These are phyloP conservation scores for Entomyzon cyanotis DNA, from an alignment of 2,113 vertebrate species.

Conservation along the genomic window DNA sequence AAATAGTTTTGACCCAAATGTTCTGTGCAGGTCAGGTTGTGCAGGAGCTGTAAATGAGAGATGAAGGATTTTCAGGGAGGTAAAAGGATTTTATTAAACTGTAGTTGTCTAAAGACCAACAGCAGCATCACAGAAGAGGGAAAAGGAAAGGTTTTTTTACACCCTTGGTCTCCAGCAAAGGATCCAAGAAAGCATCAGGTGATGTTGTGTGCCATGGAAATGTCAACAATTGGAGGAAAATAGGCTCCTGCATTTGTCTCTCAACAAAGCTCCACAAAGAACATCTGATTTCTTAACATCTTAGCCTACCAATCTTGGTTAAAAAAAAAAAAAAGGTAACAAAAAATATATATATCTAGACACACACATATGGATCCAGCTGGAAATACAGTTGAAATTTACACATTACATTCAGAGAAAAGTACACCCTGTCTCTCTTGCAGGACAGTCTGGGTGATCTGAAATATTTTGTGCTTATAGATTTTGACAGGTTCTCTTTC, in stretches of 20 bases:
- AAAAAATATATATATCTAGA: neutral
- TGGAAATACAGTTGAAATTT: neutral
- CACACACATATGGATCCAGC: neutral
- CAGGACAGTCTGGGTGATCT: neutral
- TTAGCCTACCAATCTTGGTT: neutral
- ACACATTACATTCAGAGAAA: neutral
- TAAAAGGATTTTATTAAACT: neutral
- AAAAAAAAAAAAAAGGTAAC: neutral
- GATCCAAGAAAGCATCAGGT: neutral
- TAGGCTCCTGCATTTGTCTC: neutral
- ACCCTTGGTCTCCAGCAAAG: neutral
- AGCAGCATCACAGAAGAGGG: neutral
- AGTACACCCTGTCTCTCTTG: neutral
- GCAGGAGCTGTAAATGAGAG: neutral
- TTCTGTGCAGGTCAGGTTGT: neutral
- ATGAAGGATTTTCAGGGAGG: neutral
- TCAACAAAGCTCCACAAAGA: neutral
- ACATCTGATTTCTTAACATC: neutral
- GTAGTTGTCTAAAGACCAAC: neutral
- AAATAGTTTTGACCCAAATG: neutral
- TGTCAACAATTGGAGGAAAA: neutral
- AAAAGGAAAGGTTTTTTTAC: neutral
- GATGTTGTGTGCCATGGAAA: neutral
- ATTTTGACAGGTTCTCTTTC: neutral
- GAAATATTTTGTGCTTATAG: neutral